These are phyloP conservation scores for Sanderia malayensis DNA, from an alignment of 30 jellyfish, hydroid and myxozoan species.

Conservation along the genomic window DNA sequence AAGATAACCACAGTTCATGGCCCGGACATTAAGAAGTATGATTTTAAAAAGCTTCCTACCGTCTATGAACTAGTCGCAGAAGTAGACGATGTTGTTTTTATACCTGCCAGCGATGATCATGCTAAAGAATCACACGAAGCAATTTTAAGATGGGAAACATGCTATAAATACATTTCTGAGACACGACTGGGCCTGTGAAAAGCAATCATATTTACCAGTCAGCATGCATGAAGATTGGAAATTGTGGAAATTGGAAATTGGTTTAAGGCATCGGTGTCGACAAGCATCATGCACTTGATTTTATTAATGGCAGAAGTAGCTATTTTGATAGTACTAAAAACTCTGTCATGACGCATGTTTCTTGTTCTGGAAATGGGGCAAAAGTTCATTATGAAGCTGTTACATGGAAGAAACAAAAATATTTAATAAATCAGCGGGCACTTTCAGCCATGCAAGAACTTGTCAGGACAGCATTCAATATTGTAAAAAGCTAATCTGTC, in stretches of 20 bases:
- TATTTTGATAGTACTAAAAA: conserved; percentile 8
- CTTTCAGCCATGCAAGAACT: conserved; percentile 5
- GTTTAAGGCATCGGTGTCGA: conserved; percentile 8
- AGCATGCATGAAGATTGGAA: conserved; percentile 16
- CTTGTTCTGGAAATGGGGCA: conserved; percentile 20
- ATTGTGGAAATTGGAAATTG: conserved; percentile 13
- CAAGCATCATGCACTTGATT: conserved; percentile 11
- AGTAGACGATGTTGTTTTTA: conserved; percentile 7
- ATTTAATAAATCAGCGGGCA: background rate
- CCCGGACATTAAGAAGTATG: conserved; percentile 9
- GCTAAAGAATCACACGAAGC: background rate
- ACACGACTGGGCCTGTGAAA: conserved; percentile 16
- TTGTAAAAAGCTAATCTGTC: conserved; percentile 3
- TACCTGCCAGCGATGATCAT: conserved; percentile 1
- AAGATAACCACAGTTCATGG: background rate
- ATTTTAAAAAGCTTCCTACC: conserved; percentile 7
- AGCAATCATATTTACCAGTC: conserved; percentile 24
- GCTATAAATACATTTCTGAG: conserved; percentile 13
- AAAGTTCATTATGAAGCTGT: conserved; percentile 24
- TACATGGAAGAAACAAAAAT: conserved; percentile 10
- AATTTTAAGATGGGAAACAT: background rate
- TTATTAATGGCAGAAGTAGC: conserved; percentile 18
- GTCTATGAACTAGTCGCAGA: conserved; percentile 29
- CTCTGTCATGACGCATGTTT: conserved; percentile 21
- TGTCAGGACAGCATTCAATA: conserved; percentile 18